Base-by-base conservation (phyloP, 2,113 vertebrate species). In the Pelobates fuscus region DNA sequence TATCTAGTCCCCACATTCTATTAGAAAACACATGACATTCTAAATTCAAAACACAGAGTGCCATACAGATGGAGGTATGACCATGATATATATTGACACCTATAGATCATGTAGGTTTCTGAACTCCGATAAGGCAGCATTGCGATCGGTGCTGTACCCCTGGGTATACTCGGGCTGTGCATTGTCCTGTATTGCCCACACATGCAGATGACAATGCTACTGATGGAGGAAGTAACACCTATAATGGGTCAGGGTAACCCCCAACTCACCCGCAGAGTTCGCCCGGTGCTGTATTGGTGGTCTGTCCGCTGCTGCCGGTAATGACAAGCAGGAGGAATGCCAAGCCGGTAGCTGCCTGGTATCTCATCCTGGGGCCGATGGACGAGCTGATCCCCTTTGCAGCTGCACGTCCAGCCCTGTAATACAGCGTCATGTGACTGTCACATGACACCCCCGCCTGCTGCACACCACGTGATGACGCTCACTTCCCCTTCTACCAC, bases 391-490 rank as follows among this genome's bases (percentile, higher is more conserved):
- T 27, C 60, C 59, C 70, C n/a, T 1, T 5, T 7, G 24, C 46
- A 64, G 20, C 23, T 2, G 25, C 27, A 63, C n/a, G 41, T 8
- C 32, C 29, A 49, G 61, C 70, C 30, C 26, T 41, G 8, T 8
- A 5, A 37, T 10, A 46, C 27, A 32, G 0, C 8, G 60, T 73
- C 70, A 73, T 73, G 70, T 73, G 70, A 73, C 24, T 44, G 29
- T 64, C 70, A 73, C 29, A 61, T 73, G 70, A 73, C 60, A 52
- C 25, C 70, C 21, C 70, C 70, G 60, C 70, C 70, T 41, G 30
- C 70, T 14, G 44, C 17, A 15, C 20, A 8, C 29, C 70, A 64
- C 59, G 44, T 73, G 70, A 73, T 62, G 32, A 37, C 32, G 32
- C 32, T 1, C 32, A 37, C 32, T 6, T 37, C 32, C 32, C 32